Percentiles rank a stretch among this genome's conserved stretches.
Evolutionary conservation across 2,797 vertebrate species (phyloP).

Genomic region (Echiichthys vipera): DNA sequence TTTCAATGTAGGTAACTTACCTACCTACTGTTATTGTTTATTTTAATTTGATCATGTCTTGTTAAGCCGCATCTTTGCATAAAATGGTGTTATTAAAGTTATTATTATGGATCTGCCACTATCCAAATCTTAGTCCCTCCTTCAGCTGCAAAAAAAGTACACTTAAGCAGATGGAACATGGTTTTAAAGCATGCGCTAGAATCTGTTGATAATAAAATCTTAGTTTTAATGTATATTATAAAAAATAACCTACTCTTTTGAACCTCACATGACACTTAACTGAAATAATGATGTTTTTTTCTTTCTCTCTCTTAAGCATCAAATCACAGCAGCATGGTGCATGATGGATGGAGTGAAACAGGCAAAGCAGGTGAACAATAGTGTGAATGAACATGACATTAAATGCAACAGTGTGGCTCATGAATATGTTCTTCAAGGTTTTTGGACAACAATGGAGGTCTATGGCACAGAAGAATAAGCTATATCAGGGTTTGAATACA

Average conservation of each 20-base stretch:
- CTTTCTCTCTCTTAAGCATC: too few relatives aligned
- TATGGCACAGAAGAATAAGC: neutral
- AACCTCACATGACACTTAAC: neutral
- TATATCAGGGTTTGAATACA: neutral
- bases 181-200: neutral
- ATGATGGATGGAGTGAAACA: slow-evolving; percentile 1
- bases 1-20: too few relatives aligned
- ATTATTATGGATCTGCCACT: slow-evolving; percentile 6
- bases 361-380: neutral
- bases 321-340: neutral
- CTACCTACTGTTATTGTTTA: too few relatives aligned
- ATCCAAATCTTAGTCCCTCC: neutral
- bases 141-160: neutral
- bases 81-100: too few relatives aligned
- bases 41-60: too few relatives aligned
- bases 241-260: neutral
- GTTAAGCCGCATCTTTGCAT: too few relatives aligned
- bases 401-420: neutral
- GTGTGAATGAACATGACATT: neutral
- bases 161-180: neutral
- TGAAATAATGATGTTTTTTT: too few relatives aligned
- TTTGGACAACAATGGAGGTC: neutral
- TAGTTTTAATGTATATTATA: neutral
- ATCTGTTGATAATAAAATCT: neutral
- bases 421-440: neutral